Evolutionary conservation across 2,888 invertebrate genomes (phyloP).

Genomic region (Eristalis tenax): DNA sequence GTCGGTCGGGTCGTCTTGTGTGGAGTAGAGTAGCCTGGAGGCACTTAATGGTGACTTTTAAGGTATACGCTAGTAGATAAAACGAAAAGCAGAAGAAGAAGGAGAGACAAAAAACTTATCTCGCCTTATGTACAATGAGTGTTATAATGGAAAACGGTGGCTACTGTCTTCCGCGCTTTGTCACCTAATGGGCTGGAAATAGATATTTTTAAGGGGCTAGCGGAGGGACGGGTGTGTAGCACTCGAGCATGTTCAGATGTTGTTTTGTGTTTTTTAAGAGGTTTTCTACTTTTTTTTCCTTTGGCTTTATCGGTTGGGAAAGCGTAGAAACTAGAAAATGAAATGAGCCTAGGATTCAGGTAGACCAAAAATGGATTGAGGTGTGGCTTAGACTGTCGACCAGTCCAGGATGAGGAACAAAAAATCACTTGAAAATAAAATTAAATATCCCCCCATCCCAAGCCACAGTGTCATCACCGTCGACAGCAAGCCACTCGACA

Average conservation of each 20-base stretch:
- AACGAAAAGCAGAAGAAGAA: conserved; percentile 14
- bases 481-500: conserved; percentile 1
- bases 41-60: conserved; percentile 60
- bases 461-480: too few relatives aligned
- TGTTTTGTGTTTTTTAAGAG: background rate
- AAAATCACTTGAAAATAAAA: too few relatives aligned
- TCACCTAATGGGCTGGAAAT: conserved; percentile 57
- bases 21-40: conserved; percentile 50
- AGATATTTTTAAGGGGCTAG: conserved; percentile 8
- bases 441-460: too few relatives aligned
- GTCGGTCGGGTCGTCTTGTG: conserved; percentile 8
- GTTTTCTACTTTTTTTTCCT: background rate
- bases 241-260: background rate
- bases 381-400: background rate
- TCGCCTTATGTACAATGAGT: conserved; percentile 54
- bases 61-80: conserved; percentile 47
- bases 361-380: background rate
- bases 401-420: too few relatives aligned
- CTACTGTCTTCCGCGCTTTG: conserved; percentile 69
- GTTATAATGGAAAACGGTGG: conserved; percentile 64
- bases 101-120: conserved; percentile 33
- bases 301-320: background rate
- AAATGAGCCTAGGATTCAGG: background rate
- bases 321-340: background rate
- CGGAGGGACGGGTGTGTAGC: background rate